Percentiles rank a stretch among this genome's conserved stretches.
These are phyloP conservation scores for Acrobasis repandana DNA, from an alignment of 2,888 invertebrate species.

Conservation along the genomic window DNA sequence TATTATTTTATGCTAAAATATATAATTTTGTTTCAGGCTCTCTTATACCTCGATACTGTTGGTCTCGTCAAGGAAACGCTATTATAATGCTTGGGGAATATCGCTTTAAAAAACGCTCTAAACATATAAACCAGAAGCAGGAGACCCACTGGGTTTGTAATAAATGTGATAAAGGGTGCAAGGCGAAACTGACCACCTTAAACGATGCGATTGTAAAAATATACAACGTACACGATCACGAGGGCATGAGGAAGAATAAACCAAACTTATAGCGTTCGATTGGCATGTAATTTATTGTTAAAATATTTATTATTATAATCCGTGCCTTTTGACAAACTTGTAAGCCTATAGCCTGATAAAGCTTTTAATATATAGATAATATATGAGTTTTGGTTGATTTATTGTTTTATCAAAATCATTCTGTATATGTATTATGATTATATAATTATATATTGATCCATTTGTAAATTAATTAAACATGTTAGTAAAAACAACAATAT, in stretches of 20 bases:
- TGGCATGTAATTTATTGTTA: background rate
- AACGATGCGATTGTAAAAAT: constrained; percentile 71
- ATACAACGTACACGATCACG: constrained; percentile 66
- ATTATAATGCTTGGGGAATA: constrained; percentile 71
- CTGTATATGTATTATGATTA: too few relatives aligned
- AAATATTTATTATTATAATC: constrained; percentile 3
- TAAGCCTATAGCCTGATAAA: background rate
- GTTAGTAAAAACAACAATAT: too few relatives aligned
- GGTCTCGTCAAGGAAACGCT: constrained; percentile 73
- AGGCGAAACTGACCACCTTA: constrained; percentile 66
- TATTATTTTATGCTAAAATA: background rate
- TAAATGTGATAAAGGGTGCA: constrained; percentile 72
- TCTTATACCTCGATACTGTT: constrained; percentile 62
- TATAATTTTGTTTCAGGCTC: constrained; percentile 39
- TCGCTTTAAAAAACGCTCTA: constrained; percentile 72
- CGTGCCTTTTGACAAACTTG: background rate
- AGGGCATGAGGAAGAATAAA: constrained; percentile 48
- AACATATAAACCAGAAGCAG: constrained; percentile 61
- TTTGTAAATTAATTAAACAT: too few relatives aligned
- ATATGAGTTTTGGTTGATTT: too few relatives aligned
- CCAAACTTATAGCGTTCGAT: constrained; percentile 22
- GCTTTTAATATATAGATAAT: too few relatives aligned
- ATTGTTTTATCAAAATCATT: too few relatives aligned
- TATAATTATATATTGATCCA: too few relatives aligned
- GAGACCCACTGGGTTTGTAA: constrained; percentile 77